phyloP scores from a whole-genome alignment of 1,140 invertebrate genomes.

The Sinonovacula constricta region DNA sequence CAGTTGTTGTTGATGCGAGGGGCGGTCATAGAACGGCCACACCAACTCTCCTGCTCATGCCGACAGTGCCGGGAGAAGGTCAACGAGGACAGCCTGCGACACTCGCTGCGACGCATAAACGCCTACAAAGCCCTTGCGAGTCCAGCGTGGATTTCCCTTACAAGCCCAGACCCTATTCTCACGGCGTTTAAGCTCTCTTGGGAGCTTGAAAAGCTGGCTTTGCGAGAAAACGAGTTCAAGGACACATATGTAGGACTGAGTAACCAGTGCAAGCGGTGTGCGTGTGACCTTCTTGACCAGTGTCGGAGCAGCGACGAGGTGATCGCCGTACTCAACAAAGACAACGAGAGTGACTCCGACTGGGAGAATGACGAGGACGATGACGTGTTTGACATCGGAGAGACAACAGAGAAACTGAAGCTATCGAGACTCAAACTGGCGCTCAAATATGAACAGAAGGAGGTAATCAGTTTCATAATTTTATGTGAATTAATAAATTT shows the following conservation, averaged over 20 bases:
- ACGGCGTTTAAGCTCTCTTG: conserved; percentile 83
- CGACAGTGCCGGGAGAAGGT: conserved; percentile 80
- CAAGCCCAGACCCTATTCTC: conserved; percentile 84
- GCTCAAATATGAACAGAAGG: conserved; percentile 78
- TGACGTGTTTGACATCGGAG: background rate
- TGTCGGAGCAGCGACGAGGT: conserved; percentile 77
- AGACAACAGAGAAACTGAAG: conserved; percentile 71
- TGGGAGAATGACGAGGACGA: conserved; percentile 46
- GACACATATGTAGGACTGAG: conserved; percentile 81
- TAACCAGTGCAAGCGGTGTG: conserved; percentile 79
- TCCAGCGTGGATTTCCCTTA: conserved; percentile 83
- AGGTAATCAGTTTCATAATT: too few relatives aligned
- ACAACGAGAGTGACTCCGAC: conserved; percentile 55
- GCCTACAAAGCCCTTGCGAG: conserved; percentile 77
- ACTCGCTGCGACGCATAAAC: conserved; percentile 77
- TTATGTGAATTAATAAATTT: too few relatives aligned
- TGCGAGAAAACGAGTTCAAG: conserved; percentile 82
- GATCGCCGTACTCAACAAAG: conserved; percentile 76
- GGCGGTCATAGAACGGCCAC: conserved; percentile 80
- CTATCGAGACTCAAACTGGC: conserved; percentile 76
- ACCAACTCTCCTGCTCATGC: conserved; percentile 83
- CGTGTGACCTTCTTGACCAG: conserved; percentile 77
- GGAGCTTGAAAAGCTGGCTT: conserved; percentile 79
- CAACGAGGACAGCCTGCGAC: conserved; percentile 73
- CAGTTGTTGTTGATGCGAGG: conserved; percentile 76